Percentiles rank a stretch among this genome's conserved stretches.
phyloP scores from a whole-genome alignment of 2,113 vertebrate genomes.

The Gambusia affinis region DNA sequence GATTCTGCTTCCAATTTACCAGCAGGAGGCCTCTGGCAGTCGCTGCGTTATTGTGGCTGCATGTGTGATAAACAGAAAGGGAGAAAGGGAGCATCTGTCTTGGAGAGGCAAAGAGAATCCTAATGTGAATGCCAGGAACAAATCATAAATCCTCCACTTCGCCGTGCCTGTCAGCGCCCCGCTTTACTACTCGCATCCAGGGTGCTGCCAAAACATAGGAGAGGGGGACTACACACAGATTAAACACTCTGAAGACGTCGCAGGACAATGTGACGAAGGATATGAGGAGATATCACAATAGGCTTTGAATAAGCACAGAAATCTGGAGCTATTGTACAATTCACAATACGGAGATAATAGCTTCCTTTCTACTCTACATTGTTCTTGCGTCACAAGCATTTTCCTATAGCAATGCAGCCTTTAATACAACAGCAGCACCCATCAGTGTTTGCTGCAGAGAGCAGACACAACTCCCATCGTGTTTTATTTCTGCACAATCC shows the following conservation, averaged over 20 bases:
- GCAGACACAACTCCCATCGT: conserved; percentile 34
- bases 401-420: conserved; percentile 26
- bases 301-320: conserved; percentile 11
- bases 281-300: conserved; percentile 42
- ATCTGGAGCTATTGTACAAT: conserved; percentile 12
- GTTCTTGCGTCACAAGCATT: conserved; percentile 37
- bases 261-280: conserved; percentile 40
- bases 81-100: conserved; percentile 54
- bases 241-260: conserved; percentile 33
- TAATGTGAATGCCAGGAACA: conserved; percentile 56
- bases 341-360: conserved; percentile 36
- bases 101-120: conserved; percentile 49
- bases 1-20: conserved; percentile 48
- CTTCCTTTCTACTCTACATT: conserved; percentile 19
- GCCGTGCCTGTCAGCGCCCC: conserved; percentile 7
- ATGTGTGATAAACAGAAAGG: conserved; percentile 52
- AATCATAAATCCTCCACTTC: conserved; percentile 70
- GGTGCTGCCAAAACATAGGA: conserved; percentile 19
- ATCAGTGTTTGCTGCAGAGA: conserved; percentile 54
- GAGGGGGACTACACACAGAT: conserved; percentile 25
- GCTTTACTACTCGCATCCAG: conserved; percentile 19
- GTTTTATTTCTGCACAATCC: conserved; percentile 45
- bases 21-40: conserved; percentile 21
- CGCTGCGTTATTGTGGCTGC: conserved; percentile 27
- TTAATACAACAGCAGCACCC: conserved; percentile 32